These are phyloP conservation scores for Lathamus discolor DNA, from an alignment of 2,113 vertebrate genomes.

Conservation along the genomic window DNA sequence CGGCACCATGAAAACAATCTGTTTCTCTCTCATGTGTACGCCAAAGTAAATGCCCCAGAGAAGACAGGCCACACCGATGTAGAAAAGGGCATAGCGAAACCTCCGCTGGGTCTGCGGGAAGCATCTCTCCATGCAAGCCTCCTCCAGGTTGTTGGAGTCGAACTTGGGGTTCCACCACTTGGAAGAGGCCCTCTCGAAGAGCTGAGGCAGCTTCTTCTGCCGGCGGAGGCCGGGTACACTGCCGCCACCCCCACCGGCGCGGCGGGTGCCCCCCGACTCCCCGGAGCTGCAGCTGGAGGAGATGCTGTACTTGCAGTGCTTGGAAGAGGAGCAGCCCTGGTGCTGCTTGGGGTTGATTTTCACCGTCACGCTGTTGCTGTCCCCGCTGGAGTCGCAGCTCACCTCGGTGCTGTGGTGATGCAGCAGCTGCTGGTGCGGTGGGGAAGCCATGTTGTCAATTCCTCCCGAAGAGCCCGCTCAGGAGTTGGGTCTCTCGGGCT, in stretches of 20 bases:
- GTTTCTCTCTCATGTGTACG: constrained; percentile 79
- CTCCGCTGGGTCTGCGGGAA: constrained; percentile 95
- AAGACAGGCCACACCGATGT: constrained; percentile 84
- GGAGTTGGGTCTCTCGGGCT: not conserved
- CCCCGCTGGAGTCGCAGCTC: constrained; percentile 89
- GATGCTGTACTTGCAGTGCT: constrained; percentile 93
- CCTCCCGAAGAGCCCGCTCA: constrained; percentile 13
- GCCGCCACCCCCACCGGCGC: constrained; percentile 42
- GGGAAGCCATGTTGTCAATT: constrained; percentile 86
- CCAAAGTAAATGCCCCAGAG: constrained; percentile 92
- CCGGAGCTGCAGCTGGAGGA: constrained; percentile 95
- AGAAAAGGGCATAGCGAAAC: constrained; percentile 93
- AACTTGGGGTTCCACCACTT: constrained; percentile 98
- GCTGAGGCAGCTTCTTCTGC: constrained; percentile 84
- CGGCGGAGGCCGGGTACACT: constrained; percentile 61
- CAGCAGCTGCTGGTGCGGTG: constrained; percentile 87
- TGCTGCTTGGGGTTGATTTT: constrained; percentile 82
- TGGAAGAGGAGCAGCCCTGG: constrained; percentile 78
- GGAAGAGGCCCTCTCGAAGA: constrained; percentile 93
- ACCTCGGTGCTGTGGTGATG: constrained; percentile 90
- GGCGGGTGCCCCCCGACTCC: constrained; percentile 80
- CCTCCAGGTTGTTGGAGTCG: constrained; percentile 93
- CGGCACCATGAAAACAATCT: constrained; percentile 80
- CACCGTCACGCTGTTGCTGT: constrained; percentile 85
- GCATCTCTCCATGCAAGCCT: constrained; percentile 93